Percentiles rank a stretch among this genome's conserved stretches.
Evolutionary conservation across 2,113 vertebrate genomes (phyloP).

Genomic region (Merops nubicus): DNA sequence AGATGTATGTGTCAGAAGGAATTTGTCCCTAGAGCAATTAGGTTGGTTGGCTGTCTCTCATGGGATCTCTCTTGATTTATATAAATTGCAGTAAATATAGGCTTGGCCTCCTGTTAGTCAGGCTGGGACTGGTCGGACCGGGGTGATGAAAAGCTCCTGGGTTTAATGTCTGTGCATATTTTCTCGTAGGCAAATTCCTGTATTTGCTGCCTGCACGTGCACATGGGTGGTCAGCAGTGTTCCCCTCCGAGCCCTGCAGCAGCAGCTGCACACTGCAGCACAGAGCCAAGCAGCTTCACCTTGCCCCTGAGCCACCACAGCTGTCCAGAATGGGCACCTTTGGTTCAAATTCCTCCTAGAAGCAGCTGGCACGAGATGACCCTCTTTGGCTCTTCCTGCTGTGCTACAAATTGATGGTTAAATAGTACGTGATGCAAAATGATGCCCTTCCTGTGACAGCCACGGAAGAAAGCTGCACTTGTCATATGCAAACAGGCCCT

Average conservation of each 20-base stretch:
- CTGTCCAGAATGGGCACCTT: fast-evolving
- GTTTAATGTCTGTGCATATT: not conserved
- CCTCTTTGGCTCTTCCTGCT: not conserved
- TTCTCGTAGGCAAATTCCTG: fast-evolving
- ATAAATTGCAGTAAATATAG: conserved; percentile 63
- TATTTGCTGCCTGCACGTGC: not conserved
- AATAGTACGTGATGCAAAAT: not conserved
- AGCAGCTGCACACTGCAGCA: fast-evolving
- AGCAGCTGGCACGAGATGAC: not conserved
- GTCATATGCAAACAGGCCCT: not conserved
- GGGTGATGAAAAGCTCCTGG: conserved; percentile 27
- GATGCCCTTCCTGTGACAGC: not conserved
- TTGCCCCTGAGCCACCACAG: fast-evolving
- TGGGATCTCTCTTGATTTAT: conserved; percentile 41
- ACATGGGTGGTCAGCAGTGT: fast-evolving
- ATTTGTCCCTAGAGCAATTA: conserved; percentile 57
- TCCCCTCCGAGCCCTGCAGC: not conserved
- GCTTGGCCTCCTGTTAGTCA: conserved; percentile 53
- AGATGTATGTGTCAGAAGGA: conserved; percentile 42
- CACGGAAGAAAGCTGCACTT: fast-evolving
- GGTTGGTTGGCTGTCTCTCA: conserved; percentile 29
- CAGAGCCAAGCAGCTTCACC: not conserved
- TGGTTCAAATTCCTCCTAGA: not conserved
- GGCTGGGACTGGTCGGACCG: not conserved
- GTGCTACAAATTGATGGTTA: not conserved